Conservation (phyloP, 2,113 vertebrate genomes). For the Campylorhamphus procurvoides region DNA sequence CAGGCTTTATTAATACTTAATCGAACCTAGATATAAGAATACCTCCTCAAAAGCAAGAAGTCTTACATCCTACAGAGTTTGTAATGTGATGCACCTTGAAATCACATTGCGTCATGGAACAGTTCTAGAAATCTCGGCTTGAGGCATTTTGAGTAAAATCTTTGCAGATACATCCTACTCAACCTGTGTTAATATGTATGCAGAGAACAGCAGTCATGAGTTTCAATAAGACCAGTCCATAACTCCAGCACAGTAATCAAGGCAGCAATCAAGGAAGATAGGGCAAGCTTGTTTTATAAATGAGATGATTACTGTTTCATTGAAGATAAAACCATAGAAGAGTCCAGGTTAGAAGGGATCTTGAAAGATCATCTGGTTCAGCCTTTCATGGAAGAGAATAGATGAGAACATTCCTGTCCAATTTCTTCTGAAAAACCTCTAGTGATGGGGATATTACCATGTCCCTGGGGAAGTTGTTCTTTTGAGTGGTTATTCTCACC, state of each 20-base stretch:
- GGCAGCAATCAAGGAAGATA: rapidly evolving
- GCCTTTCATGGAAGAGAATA: neutral
- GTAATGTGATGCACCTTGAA: neutral
- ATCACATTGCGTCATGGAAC: neutral
- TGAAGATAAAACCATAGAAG: neutral
- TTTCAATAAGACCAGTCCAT: neutral
- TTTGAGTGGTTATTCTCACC: neutral
- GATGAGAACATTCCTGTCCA: neutral
- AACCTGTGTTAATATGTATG: neutral
- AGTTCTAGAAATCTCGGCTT: neutral
- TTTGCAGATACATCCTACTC: neutral
- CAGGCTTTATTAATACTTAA: neutral
- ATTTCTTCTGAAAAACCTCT: neutral
- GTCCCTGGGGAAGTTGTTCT: neutral
- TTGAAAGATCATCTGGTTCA: neutral
- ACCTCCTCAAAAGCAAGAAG: neutral
- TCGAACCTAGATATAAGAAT: neutral
- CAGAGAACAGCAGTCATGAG: neutral
- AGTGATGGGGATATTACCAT: rapidly evolving
- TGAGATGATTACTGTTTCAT: neutral
- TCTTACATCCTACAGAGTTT: neutral
- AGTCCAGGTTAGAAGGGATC: neutral
- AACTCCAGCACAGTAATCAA: neutral
- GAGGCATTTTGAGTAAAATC: neutral
- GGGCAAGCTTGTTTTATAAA: neutral